Evolutionary conservation across 2,888 invertebrate genomes (phyloP), one percentile per base, ranked within the genome.

Genomic region (Heliconius erato): DNA sequence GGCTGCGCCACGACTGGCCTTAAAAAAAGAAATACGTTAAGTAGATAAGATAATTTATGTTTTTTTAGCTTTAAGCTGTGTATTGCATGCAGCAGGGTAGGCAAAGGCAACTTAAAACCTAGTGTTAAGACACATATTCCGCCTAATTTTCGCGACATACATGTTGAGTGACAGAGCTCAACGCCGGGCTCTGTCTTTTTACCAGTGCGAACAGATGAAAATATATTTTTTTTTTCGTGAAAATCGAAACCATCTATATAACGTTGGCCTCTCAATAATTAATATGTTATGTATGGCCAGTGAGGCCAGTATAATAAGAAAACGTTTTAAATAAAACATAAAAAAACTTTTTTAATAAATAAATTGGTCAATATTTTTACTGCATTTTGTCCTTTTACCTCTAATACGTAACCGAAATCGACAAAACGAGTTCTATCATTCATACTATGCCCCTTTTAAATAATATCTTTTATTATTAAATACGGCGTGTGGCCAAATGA

Each of bases 381-480:
- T 19, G 68, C 28, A 54, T 74, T 74, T 76, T 76, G n/a, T n/a
- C 76, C 16, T 63, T 76, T 76, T 35, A 76, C 35, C 28, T 74
- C 4, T 26, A 35, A 80, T 26, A 32, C 44, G 26, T 76, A 77
- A 81, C 59, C 69, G 54, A 74, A 71, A 67, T 79, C 28, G 74
- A 78, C 28, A 63, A 76, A 82, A 79, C 69, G 28, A 44, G 59
- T 79, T 82, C 49, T 67, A 69, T 63, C 19, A 44, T 28, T 32
- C 35, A 63, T n/a, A 32, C 26, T 23, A 59, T 28, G 77, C 63
- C 79, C 65, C 65, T 77, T 44, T 69, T 77, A 77, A 67, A 82
- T 54, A 54, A 54, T 72, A 65, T 79, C 4, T 76, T 76, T 80
- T 82, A 82, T 82, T 82, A 82, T 82, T 80, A 80, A n/a, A 26